Evolutionary conservation across 2,797 vertebrate genomes (phyloP).

Genomic region (Myripristis murdjan): DNA sequence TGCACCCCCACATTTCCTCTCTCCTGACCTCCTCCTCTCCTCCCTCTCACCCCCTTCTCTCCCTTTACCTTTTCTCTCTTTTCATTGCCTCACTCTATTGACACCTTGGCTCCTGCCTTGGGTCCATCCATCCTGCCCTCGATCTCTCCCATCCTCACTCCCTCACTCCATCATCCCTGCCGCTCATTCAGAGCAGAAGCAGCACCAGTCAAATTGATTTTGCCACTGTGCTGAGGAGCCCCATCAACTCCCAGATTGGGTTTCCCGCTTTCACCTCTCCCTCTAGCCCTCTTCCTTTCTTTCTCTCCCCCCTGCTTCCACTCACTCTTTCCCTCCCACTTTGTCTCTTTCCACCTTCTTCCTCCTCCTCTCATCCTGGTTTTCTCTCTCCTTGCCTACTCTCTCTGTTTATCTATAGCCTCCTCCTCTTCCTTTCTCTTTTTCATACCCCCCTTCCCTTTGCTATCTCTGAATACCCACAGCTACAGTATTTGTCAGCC

Average conservation of each 20-base stretch:
- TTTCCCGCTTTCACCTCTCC: slow-evolving; percentile 75
- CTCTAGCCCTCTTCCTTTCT: slow-evolving; percentile 58
- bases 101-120: slow-evolving; percentile 60
- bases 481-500: slow-evolving; percentile 39
- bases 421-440: slow-evolving; percentile 2
- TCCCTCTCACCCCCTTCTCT: slow-evolving; percentile 35
- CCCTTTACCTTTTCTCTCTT: slow-evolving; percentile 43
- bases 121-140: slow-evolving; percentile 53
- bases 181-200: slow-evolving; percentile 75
- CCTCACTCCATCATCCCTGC: slow-evolving; percentile 67
- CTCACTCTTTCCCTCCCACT: slow-evolving; percentile 48
- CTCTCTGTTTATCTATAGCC: slow-evolving; percentile 9
- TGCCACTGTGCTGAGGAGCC: slow-evolving; percentile 78
- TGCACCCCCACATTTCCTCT: slow-evolving; percentile 24
- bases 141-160: slow-evolving; percentile 49
- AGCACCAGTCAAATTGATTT: slow-evolving; percentile 84
- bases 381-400: no score
- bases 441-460: not conserved
- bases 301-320: no score
- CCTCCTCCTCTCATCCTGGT: no score
- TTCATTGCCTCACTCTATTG: slow-evolving; percentile 50
- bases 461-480: not conserved
- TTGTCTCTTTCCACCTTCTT: slow-evolving; percentile 25
- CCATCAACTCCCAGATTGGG: slow-evolving; percentile 80
- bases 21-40: slow-evolving; percentile 57